Percentiles rank a stretch among this genome's conserved stretches.
Evolutionary conservation across 1,140 invertebrate species (phyloP).

Genomic region (Muscidifurax raptorellus): DNA sequence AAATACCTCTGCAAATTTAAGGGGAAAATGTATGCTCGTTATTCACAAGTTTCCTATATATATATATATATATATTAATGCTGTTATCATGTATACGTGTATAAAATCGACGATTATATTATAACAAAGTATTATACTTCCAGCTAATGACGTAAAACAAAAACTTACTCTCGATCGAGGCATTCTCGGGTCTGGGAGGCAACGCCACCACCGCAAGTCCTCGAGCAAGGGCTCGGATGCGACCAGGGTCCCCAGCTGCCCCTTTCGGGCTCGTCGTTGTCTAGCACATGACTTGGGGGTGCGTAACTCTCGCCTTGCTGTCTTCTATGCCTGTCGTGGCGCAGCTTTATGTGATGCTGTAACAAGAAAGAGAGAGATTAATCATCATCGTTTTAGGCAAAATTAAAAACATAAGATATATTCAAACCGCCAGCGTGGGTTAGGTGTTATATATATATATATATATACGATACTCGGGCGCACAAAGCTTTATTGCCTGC

Average conservation of each 20-base stretch:
- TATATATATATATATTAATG: not conserved
- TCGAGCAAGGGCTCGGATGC: constrained; percentile 84
- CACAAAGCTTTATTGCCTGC: not conserved
- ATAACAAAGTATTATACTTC: too few species aligned
- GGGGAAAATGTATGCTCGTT: too few species aligned
- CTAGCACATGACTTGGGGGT: constrained; percentile 80
- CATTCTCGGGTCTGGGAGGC: constrained; percentile 85
- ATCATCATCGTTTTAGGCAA: too few species aligned
- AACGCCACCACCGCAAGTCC: constrained; percentile 94
- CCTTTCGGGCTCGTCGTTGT: constrained; percentile 78
- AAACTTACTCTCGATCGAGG: constrained; percentile 78
- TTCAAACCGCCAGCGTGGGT: not conserved
- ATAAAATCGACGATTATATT: too few species aligned
- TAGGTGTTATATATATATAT: too few species aligned
- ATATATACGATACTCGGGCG: not conserved
- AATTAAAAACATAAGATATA: too few species aligned
- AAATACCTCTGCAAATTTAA: not conserved
- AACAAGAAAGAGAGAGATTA: constrained; percentile 55
- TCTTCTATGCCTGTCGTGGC: constrained; percentile 80
- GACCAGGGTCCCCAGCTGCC: constrained; percentile 88
- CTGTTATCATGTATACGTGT: not conserved
- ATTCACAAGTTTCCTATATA: not conserved
- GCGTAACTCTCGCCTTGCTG: constrained; percentile 84
- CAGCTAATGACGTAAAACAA: not conserved
- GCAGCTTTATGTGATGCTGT: constrained; percentile 74